A percentile compares a stretch with the other conserved stretches of the same genome.
phyloP scores from a whole-genome alignment of 2,113 vertebrate species.

The Cyprinus carpio region DNA sequence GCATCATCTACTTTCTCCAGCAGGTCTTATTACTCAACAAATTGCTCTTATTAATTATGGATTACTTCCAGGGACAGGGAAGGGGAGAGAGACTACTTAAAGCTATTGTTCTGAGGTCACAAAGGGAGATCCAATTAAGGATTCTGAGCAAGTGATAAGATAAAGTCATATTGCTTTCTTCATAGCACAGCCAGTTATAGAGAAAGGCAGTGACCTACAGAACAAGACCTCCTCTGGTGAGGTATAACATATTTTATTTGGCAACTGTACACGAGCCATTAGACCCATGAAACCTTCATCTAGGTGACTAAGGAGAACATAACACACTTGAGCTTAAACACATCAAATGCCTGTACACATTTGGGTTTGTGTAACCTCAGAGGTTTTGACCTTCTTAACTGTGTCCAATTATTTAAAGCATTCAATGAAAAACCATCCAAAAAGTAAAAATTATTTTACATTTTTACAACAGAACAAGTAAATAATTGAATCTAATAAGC shows the following conservation, averaged over 20 bases:
- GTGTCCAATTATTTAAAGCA: background rate
- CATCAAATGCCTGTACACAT: background rate
- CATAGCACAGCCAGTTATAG: background rate
- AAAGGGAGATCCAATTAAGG: background rate
- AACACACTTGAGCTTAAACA: background rate
- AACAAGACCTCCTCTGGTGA: background rate
- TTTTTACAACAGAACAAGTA: background rate
- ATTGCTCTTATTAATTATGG: constrained; percentile 68
- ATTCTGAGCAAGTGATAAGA: constrained; percentile 36
- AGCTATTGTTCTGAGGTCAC: background rate
- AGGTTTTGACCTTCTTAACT: background rate
- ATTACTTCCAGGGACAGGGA: constrained; percentile 52
- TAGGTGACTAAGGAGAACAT: background rate
- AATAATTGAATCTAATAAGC: background rate
- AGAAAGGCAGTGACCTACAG: background rate
- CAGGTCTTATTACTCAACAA: constrained; percentile 57
- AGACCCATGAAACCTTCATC: background rate
- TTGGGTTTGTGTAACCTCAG: background rate
- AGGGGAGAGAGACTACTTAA: constrained; percentile 20
- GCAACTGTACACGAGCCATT: background rate
- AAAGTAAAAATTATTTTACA: background rate
- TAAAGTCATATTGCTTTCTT: background rate
- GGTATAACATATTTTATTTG: background rate
- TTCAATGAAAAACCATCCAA: background rate
- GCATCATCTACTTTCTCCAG: constrained; percentile 29